A percentile compares a stretch with the other conserved stretches of the same genome.
Evolutionary conservation across 53 echinoderm and acorn worm genomes (phyloP).

Genomic region (Apostichopus leukothele): DNA sequence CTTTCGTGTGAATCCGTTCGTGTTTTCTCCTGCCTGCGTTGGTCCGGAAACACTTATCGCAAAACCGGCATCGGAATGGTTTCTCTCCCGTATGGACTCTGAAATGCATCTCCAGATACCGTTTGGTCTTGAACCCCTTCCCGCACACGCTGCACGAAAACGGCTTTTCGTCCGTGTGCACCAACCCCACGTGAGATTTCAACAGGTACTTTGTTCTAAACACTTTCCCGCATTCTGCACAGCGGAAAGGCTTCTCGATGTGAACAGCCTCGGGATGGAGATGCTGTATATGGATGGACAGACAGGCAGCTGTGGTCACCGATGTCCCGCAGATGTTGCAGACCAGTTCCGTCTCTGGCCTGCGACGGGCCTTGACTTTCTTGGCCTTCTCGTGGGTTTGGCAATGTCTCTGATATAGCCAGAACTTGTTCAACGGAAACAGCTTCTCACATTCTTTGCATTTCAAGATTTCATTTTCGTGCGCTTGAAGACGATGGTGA

Average conservation of each 20-base stretch:
- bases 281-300: constrained; percentile 32
- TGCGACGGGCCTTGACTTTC: neutral
- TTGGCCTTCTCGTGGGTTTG: neutral
- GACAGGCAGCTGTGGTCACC: constrained; percentile 15
- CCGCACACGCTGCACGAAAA: constrained; percentile 21
- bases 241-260: constrained; percentile 38
- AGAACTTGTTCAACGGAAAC: constrained; percentile 2
- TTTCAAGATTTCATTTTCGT: neutral
- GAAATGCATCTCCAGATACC: constrained; percentile 23
- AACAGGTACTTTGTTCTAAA: constrained; percentile 58
- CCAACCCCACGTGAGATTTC: constrained; percentile 39
- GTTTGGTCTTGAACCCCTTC: neutral
- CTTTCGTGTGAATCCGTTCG: constrained; percentile 35
- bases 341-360: neutral
- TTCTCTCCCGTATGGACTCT: constrained; percentile 33
- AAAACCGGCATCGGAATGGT: constrained; percentile 9
- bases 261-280: constrained; percentile 33
- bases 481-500: neutral
- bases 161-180: constrained; percentile 32
- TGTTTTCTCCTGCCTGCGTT: constrained; percentile 25
- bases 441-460: constrained; percentile 20
- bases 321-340: constrained; percentile 22
- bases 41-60: neutral
- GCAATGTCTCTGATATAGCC: constrained; percentile 25
- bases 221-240: constrained; percentile 57